phyloP scores from a whole-genome alignment of 1,140 invertebrate species.

The Papilio polyxenes region DNA sequence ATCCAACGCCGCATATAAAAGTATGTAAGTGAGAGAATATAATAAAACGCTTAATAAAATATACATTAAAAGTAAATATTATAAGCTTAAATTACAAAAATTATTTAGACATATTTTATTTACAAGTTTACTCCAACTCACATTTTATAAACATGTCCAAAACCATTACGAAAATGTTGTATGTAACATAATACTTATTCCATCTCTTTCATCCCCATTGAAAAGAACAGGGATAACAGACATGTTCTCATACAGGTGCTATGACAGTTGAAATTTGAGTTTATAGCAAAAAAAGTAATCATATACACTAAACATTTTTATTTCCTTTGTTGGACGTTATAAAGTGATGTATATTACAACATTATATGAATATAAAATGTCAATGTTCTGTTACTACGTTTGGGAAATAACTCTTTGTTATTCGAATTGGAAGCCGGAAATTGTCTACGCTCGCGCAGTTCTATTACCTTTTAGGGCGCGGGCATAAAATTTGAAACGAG shows the following conservation, averaged over 20 bases:
- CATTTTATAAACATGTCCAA: neutral
- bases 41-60: neutral
- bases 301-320: too few relatives aligned
- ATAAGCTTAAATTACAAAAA: neutral
- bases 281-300: neutral
- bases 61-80: neutral
- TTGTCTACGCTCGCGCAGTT: neutral
- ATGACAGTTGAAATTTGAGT: neutral
- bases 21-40: neutral
- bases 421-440: constrained; percentile 11
- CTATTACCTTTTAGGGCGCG: neutral
- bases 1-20: neutral
- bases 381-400: neutral
- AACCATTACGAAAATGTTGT: neutral
- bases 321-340: neutral
- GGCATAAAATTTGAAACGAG: too few relatives aligned
- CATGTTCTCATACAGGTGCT: neutral
- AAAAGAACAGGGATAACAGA: neutral
- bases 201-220: neutral
- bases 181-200: neutral
- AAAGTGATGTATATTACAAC: neutral
- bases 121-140: neutral
- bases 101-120: neutral
- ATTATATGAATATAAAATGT: constrained; percentile 4
- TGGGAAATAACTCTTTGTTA: constrained; percentile 19